Percentiles rank a stretch among this genome's conserved stretches.
Conservation (phyloP, 2,113 vertebrate genomes). For the Caloenas nicobarica region DNA sequence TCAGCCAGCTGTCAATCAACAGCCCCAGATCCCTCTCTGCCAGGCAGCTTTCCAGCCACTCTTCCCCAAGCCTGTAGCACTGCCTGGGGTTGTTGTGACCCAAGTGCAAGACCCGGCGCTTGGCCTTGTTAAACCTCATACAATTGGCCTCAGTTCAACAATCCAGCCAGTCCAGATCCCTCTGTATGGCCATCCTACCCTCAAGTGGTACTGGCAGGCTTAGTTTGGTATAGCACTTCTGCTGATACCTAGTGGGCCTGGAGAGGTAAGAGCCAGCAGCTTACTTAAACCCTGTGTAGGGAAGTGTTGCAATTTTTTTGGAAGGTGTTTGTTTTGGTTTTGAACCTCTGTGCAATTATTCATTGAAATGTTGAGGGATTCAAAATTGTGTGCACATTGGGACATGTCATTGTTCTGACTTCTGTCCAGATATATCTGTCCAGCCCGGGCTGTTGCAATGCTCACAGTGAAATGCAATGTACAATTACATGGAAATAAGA, state of each 20-base stretch:
- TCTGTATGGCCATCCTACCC: too few species aligned
- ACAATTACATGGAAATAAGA: background rate
- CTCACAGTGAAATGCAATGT: background rate
- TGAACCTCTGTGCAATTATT: background rate
- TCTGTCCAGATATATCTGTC: background rate
- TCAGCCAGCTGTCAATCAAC: too few species aligned
- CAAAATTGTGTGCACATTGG: background rate
- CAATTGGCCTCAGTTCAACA: too few species aligned
- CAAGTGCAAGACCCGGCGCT: too few species aligned
- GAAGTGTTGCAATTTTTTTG: background rate
- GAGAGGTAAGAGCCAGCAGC: background rate
- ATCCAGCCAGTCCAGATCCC: too few species aligned
- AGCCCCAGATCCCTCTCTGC: too few species aligned
- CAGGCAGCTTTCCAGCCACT: too few species aligned
- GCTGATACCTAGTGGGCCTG: background rate
- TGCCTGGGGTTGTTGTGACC: too few species aligned
- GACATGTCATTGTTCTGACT: background rate
- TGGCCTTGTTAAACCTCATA: too few species aligned
- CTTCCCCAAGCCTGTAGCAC: too few species aligned
- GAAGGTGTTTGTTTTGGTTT: background rate
- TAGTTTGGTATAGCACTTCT: background rate
- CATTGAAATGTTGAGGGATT: background rate
- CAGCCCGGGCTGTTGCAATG: background rate
- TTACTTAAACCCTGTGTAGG: background rate
- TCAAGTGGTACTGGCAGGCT: background rate